Conservation (phyloP, 2,113 vertebrate genomes). For the Indri indri region DNA sequence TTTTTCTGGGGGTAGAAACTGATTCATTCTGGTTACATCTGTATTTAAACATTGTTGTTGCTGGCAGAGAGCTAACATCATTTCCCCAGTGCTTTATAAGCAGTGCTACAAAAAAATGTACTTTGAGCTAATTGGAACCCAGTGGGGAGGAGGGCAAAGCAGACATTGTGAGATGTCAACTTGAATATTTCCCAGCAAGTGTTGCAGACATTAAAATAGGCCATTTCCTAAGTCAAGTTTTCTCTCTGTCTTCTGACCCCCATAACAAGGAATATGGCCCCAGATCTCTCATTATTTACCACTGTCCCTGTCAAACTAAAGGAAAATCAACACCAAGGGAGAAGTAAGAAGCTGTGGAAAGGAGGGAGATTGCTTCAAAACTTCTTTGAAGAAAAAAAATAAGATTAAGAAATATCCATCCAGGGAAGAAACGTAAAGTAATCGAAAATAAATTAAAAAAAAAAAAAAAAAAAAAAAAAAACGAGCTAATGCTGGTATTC, state of each 20-base stretch:
- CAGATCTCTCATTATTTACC: neutral
- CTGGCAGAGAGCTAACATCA: slow-evolving; percentile 16
- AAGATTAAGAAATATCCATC: neutral
- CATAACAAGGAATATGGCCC: neutral
- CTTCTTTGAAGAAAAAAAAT: neutral
- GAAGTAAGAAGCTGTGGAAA: neutral
- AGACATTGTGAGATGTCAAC: slow-evolving; percentile 39
- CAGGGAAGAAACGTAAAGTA: neutral
- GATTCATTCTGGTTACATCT: slow-evolving; percentile 32
- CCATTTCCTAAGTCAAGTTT: slow-evolving; percentile 14
- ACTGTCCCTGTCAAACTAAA: neutral
- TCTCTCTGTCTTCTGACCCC: neutral
- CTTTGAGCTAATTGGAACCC: slow-evolving; percentile 62
- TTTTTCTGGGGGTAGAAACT: neutral
- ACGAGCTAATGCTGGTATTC: neutral
- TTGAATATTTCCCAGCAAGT: neutral
- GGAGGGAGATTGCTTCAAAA: neutral
- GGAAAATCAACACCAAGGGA: neutral
- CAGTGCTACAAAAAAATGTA: neutral
- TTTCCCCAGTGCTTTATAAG: slow-evolving; percentile 48
- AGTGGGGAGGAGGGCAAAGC: slow-evolving; percentile 13
- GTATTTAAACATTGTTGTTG: slow-evolving; percentile 49
- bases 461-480: neutral
- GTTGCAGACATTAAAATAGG: neutral
- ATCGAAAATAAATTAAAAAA: neutral